Conservation (phyloP, 2,888 invertebrate species). For the Phymatocera aterrima region DNA sequence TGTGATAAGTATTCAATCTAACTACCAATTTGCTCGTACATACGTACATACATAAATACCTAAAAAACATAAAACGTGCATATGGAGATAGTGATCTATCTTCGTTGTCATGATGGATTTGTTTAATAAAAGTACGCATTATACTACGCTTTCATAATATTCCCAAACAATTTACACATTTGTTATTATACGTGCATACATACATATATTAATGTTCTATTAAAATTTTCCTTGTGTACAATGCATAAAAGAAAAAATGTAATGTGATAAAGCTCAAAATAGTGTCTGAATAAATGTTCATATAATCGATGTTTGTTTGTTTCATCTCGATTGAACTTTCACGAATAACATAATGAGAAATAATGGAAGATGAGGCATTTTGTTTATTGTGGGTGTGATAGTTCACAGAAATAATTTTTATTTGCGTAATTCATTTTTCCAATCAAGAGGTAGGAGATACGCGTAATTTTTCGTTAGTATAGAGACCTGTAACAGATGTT, state of each 20-base stretch:
- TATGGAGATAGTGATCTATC: not conserved
- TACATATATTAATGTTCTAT: constrained; percentile 4
- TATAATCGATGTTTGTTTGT: constrained; percentile 20
- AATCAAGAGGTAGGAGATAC: too few relatives aligned
- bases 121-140: too few relatives aligned
- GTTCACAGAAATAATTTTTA: too few relatives aligned
- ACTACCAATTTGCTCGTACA: not conserved
- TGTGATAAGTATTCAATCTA: not conserved
- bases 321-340: not conserved
- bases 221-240: constrained; percentile 42
- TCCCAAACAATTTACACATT: not conserved
- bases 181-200: not conserved
- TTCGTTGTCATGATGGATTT: too few relatives aligned
- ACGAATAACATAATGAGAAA: not conserved
- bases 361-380: too few relatives aligned
- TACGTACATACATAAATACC: not conserved
- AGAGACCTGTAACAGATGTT: too few relatives aligned
- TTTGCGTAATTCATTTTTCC: too few relatives aligned
- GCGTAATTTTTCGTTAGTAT: too few relatives aligned
- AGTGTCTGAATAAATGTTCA: constrained; percentile 16
- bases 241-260: constrained; percentile 34
- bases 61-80: not conserved
- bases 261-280: constrained; percentile 17
- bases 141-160: not conserved
- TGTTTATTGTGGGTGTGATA: too few relatives aligned